Base-by-base conservation (phyloP, 2,888 invertebrate genomes). In the Ligdia adustata region DNA sequence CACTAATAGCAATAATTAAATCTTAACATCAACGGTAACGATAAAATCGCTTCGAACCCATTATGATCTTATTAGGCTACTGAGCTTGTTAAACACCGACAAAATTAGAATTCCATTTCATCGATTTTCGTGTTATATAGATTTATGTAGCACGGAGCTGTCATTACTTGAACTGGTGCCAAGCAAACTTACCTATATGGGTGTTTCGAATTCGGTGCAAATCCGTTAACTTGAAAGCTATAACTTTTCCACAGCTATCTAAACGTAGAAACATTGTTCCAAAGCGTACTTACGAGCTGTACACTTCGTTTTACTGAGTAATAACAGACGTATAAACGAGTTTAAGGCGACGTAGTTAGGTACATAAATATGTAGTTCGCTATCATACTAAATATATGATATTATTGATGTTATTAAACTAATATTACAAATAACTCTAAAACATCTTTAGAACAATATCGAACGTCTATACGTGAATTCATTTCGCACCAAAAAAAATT, bases 1-100 rank as follows among this genome's bases (percentile, higher is more conserved):
- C 75, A 71, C 73, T 53, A 52, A 53, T 47, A 54, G 38, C 47
- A 72, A 82, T 81, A 81, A 82, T 77, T 76, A 79, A 80, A 80
- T 79, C 68, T 68, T 67, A 68, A 72, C 71, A 73, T 76, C 73
- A 66, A 60, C 66, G 71, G 64, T 69, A 66, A 74, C 67, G 66
- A 60, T 64, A 52, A 69, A 53, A 50, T 52, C 68, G 74, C 68
- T 72, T 68, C 67, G 60, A 63, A 70, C 59, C 45, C 48, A 39
- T 55, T 48, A 52, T 52, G 47, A 46, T 52, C 39, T 51, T 55
- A 57, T 54, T 48, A 40, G 48, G 47, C 51, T 47, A 49, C 49
- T 52, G 39, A 52, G 46, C 41, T 29, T 38, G 31, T 53, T 53
- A 55, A 57, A 55, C 46, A 51, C 46, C 46, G 49, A 47, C 46